Conservation (phyloP, 53 echinoderm and acorn worm species). For the Arbacia lixula region DNA sequence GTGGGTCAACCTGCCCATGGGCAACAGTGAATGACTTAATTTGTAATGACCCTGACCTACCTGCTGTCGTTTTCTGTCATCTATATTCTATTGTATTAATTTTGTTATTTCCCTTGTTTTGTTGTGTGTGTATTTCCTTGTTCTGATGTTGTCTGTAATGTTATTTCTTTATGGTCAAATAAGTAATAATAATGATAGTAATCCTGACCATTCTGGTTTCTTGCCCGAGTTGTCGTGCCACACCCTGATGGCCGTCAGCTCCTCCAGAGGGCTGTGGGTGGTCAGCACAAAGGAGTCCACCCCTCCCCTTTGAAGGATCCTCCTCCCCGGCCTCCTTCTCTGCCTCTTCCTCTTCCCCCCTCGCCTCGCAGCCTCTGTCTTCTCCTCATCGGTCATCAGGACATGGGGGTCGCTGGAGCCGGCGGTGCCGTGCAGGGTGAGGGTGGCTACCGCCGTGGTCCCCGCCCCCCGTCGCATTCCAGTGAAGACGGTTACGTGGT, state of each 20-base stretch:
- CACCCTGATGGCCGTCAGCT: constrained; percentile 74
- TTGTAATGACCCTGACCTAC: too few species aligned
- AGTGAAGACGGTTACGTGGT: constrained; percentile 91
- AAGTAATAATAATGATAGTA: too few species aligned
- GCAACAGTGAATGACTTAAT: too few species aligned
- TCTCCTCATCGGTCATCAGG: constrained; percentile 42
- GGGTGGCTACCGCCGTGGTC: constrained; percentile 77
- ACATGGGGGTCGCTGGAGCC: constrained; percentile 83
- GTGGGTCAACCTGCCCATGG: too few species aligned
- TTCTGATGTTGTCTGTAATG: too few species aligned
- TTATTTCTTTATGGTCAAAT: too few species aligned
- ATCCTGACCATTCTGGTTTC: constrained; percentile 78
- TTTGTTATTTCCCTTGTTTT: too few species aligned
- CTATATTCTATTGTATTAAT: too few species aligned
- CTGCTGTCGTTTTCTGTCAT: too few species aligned
- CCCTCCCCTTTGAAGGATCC: constrained; percentile 68
- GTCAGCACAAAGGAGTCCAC: constrained; percentile 84
- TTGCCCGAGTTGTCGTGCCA: constrained; percentile 91
- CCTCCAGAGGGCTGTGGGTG: constrained; percentile 70
- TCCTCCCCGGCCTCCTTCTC: constrained; percentile 15
- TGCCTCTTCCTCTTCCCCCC: constrained; percentile 24
- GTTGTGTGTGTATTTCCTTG: too few species aligned
- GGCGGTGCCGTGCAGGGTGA: constrained; percentile 73
- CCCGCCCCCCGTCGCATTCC: constrained; percentile 86
- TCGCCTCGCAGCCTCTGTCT: too few species aligned